A percentile compares a stretch with the other conserved stretches of the same genome.
These are phyloP conservation scores for Lophura swinhoii DNA, from an alignment of 2,797 vertebrate genomes.

Conservation along the genomic window DNA sequence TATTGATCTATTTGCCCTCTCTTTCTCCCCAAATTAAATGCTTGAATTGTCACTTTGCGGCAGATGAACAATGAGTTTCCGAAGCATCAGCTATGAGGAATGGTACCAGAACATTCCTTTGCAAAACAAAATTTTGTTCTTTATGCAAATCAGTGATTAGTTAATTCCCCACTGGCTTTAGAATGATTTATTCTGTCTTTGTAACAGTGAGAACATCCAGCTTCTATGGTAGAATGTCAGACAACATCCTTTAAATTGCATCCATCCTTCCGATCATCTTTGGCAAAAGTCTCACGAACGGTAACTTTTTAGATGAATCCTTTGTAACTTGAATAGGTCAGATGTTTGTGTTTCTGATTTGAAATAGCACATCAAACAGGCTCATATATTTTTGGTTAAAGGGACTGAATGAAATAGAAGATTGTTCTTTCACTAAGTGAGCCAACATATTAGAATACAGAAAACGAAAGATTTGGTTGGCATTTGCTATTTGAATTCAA, in stretches of 20 bases:
- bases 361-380: neutral
- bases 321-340: neutral
- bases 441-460: neutral
- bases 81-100: neutral
- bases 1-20: neutral
- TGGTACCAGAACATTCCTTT: neutral
- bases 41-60: neutral
- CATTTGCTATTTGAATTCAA: neutral
- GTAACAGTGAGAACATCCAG: neutral
- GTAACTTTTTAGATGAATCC: neutral
- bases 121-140: neutral
- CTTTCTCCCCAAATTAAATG: neutral
- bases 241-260: neutral
- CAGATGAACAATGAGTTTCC: neutral
- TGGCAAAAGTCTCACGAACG: neutral
- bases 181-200: neutral
- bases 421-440: neutral
- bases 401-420: neutral
- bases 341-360: neutral
- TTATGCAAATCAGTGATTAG: neutral
- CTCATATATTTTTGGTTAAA: neutral
- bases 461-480: neutral
- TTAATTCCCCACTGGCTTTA: neutral
- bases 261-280: neutral
- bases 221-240: neutral